A percentile compares a stretch with the other conserved stretches of the same genome.
These are phyloP conservation scores for Rhodinocichla rosea DNA, from an alignment of 2,113 vertebrate genomes.

Conservation along the genomic window DNA sequence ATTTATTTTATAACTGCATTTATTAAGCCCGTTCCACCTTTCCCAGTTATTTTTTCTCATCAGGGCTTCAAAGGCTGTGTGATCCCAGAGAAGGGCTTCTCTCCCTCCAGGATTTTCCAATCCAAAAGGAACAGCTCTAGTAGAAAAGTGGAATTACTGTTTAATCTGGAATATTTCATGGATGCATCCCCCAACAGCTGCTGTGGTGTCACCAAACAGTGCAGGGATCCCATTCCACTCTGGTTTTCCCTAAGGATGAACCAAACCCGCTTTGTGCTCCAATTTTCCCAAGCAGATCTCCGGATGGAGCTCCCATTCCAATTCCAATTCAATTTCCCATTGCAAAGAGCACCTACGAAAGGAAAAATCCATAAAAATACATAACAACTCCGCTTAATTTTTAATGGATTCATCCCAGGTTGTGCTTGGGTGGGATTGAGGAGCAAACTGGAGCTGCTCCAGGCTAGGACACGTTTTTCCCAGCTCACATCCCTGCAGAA, in stretches of 20 bases:
- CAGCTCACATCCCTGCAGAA: neutral
- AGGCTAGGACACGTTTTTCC: neutral
- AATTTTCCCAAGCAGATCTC: neutral
- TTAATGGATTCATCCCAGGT: neutral
- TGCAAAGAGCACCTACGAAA: rapidly evolving
- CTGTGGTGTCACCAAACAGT: rapidly evolving
- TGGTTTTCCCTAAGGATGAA: neutral
- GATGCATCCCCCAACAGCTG: neutral
- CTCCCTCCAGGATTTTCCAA: neutral
- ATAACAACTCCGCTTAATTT: neutral
- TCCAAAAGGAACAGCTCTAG: neutral
- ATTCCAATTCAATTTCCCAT: neutral
- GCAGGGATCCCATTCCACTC: neutral
- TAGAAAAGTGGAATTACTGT: neutral
- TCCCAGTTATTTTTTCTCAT: neutral
- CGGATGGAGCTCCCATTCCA: neutral
- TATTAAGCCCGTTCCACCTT: neutral
- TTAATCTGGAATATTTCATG: neutral
- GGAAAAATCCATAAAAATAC: neutral
- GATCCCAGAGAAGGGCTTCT: neutral
- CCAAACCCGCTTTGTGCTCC: rapidly evolving
- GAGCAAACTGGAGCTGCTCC: neutral
- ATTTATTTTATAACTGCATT: neutral
- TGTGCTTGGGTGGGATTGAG: neutral
- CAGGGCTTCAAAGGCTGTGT: rapidly evolving